A percentile compares a stretch with the other conserved stretches of the same genome.
Evolutionary conservation across 2,113 vertebrate species (phyloP).

Genomic region (Condylura cristata): DNA sequence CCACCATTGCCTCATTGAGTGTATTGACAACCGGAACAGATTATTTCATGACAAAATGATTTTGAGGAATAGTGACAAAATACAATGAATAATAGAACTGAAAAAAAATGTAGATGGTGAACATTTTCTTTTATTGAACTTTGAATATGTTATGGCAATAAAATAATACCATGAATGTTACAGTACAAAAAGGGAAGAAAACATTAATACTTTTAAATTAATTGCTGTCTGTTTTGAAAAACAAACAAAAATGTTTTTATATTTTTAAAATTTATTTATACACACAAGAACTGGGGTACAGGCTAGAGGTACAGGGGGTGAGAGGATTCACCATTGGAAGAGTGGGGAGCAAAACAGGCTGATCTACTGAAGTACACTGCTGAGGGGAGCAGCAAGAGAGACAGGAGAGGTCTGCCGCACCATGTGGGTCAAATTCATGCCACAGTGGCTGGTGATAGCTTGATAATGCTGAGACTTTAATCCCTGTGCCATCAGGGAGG

Average conservation of each 20-base stretch:
- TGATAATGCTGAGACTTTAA: too few relatives aligned
- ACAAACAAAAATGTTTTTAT: neutral
- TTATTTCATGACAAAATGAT: slow-evolving; percentile 39
- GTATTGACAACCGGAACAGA: neutral
- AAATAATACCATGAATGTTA: slow-evolving; percentile 18
- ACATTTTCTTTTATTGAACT: slow-evolving; percentile 23
- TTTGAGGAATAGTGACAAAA: neutral
- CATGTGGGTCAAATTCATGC: too few relatives aligned
- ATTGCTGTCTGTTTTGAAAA: neutral
- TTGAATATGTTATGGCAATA: neutral
- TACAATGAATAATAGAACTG: slow-evolving; percentile 5
- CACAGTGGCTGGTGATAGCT: too few relatives aligned
- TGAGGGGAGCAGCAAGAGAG: too few relatives aligned
- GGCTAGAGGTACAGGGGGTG: too few relatives aligned
- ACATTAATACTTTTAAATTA: slow-evolving; percentile 16
- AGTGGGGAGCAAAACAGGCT: too few relatives aligned
- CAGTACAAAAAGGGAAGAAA: neutral
- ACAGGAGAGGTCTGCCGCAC: too few relatives aligned
- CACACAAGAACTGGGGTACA: too few relatives aligned
- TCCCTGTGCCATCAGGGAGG: too few relatives aligned
- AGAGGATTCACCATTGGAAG: too few relatives aligned
- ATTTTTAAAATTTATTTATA: too few relatives aligned
- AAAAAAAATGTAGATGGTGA: slow-evolving; percentile 12
- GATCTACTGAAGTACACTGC: too few relatives aligned
- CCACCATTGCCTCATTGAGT: neutral